Conservation (phyloP, 2,888 invertebrate species). For the Drosophila multiciliata region DNA sequence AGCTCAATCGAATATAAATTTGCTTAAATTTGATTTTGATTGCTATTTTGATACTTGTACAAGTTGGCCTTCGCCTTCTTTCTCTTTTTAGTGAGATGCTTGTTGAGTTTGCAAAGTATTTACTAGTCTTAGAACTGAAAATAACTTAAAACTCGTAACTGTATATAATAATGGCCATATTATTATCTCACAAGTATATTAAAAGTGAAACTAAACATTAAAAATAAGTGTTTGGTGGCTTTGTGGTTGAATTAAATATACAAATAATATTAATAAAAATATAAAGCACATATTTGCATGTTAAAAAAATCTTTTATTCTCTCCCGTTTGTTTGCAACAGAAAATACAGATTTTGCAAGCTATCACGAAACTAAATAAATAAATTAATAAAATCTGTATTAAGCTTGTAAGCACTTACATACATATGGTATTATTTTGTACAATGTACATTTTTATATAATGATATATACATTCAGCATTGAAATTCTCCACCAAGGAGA, state of each 20-base stretch:
- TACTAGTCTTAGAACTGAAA: background rate
- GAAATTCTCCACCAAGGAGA: too few relatives aligned
- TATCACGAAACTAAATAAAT: background rate
- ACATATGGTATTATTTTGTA: background rate
- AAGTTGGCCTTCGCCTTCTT: too few relatives aligned
- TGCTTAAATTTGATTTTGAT: constrained; percentile 1
- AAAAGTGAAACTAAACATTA: background rate
- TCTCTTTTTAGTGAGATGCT: constrained; percentile 38
- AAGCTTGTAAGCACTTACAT: background rate
- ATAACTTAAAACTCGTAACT: constrained; percentile 3
- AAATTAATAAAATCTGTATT: background rate
- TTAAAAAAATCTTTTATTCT: background rate
- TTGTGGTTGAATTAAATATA: background rate
- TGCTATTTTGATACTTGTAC: too few relatives aligned
- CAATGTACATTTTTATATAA: background rate
- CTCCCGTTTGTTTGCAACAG: background rate
- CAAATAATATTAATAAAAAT: too few relatives aligned
- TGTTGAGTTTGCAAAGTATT: background rate
- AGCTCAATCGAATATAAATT: background rate
- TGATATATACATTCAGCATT: background rate
- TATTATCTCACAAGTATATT: background rate
- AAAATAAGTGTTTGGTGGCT: background rate
- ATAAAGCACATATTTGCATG: background rate
- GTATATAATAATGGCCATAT: background rate
- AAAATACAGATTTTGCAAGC: background rate